These are phyloP conservation scores for Agonopterix subpropinquella DNA, from an alignment of 2,888 invertebrate species.

Conservation along the genomic window DNA sequence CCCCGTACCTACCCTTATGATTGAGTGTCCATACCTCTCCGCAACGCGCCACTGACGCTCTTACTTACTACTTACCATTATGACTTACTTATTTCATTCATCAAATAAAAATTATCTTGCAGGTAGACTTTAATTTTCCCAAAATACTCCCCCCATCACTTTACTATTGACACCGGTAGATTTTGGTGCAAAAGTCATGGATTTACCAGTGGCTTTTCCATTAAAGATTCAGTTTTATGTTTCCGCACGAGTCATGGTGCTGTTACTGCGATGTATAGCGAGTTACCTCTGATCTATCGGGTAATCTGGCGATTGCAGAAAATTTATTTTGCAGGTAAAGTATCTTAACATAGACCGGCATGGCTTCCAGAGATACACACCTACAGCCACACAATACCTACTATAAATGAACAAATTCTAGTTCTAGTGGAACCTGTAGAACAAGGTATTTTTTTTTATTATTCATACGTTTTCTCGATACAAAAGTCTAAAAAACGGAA, in stretches of 20 bases:
- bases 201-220: conserved; percentile 25
- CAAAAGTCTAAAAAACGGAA: too few relatives aligned
- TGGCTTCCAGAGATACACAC: background rate
- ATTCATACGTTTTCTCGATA: too few relatives aligned
- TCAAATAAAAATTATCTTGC: conserved; percentile 7
- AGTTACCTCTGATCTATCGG: conserved; percentile 50
- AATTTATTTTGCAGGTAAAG: background rate
- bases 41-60: too few relatives aligned
- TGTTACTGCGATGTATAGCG: conserved; percentile 54
- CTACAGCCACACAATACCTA: too few relatives aligned
- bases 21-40: too few relatives aligned
- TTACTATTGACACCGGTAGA: conserved; percentile 16
- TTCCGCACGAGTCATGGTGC: conserved; percentile 42
- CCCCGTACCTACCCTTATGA: too few relatives aligned
- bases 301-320: conserved; percentile 52
- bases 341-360: background rate
- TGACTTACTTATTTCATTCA: too few relatives aligned
- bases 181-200: conserved; percentile 20
- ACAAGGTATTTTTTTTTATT: too few relatives aligned
- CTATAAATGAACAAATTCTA: too few relatives aligned
- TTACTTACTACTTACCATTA: too few relatives aligned
- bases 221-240: conserved; percentile 61
- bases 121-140: too few relatives aligned
- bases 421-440: too few relatives aligned
- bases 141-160: background rate